Base-by-base conservation (phyloP, 2,888 invertebrate genomes). In the Melieria crassipennis region DNA sequence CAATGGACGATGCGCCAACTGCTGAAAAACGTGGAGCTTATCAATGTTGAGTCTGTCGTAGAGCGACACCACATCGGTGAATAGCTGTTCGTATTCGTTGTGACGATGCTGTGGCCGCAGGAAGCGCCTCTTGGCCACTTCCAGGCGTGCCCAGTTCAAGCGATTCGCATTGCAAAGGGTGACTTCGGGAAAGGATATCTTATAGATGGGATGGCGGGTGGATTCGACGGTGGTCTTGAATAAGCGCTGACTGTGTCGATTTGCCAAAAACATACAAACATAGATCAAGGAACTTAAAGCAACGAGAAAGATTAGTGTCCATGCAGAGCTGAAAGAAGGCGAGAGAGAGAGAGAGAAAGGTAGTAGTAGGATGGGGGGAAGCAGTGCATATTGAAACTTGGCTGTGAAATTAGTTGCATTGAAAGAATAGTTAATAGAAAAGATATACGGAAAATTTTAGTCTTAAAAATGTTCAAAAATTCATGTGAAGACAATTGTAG, bases 131-230 rank as follows among this genome's bases (percentile, higher is more conserved):
- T 76, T 76, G 0, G 84, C 81, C 45, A 78, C 78, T 0, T 78
- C 64, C 4, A 84, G 69, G n/a, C 83, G 83, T 0, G 78, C 78
- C 86, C 86, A 87, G 73, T 86, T 86, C 16, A 87, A 72, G 6
- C 84, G 84, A 73, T 86, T 84, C 7, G 76, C 75, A 73, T 85
- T 85, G 72, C 87, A 87, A 16, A 87, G 79, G 3, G 85, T 79
- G 5, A 87, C 68, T 10, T 82, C 83, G 0, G 87, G 87, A 74
- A 84, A 87, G 7, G 83, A 73, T 42, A 87, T 83, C 45, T 82
- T 77, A 60, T 75, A 75, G 0, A 86, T 75, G 1, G 85, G 82
- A 75, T 76, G 80, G 10, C 75, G 80, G 0, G 85, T 81, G 11
- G 77, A 76, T 16, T 81, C 82, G 0, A 87, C 78, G 0, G 86